Evolutionary conservation across 1,140 invertebrate species (phyloP).

Genomic region (Drosophila navojoa): DNA sequence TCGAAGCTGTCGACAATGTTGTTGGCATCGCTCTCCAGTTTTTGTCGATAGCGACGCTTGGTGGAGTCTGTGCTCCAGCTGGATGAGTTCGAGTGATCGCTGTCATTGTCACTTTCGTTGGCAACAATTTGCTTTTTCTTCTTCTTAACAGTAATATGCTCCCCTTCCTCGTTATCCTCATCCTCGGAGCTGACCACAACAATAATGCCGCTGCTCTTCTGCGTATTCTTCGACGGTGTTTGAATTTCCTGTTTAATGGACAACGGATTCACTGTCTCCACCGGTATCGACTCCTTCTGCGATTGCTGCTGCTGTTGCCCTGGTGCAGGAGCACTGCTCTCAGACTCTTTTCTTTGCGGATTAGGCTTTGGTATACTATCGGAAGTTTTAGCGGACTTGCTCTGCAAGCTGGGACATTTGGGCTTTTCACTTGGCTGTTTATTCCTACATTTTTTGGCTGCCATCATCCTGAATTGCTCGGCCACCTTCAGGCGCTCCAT

Average conservation of each 20-base stretch:
- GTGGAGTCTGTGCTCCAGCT: slow-evolving; percentile 33
- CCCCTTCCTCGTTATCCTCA: slow-evolving; percentile 16
- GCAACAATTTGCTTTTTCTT: neutral
- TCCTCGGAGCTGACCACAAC: slow-evolving; percentile 56
- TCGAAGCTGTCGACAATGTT: slow-evolving; percentile 74
- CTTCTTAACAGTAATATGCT: neutral
- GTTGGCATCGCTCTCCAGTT: slow-evolving; percentile 52
- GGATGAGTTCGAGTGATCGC: slow-evolving; percentile 37
- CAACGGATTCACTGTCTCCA: neutral
- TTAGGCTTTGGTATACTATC: neutral
- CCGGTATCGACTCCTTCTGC: neutral
- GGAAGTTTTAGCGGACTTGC: neutral
- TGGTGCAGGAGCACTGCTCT: neutral
- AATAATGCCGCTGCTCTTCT: too few species aligned
- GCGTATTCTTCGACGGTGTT: neutral
- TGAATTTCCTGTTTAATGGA: slow-evolving; percentile 22
- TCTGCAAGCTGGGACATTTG: neutral
- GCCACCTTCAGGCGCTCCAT: slow-evolving; percentile 44
- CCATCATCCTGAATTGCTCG: slow-evolving; percentile 26
- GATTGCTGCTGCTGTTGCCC: neutral
- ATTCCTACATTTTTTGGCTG: neutral
- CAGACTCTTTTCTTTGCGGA: neutral
- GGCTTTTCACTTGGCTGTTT: neutral
- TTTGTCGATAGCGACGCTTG: slow-evolving; percentile 38
- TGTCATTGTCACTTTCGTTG: slow-evolving; percentile 10